These are phyloP conservation scores for Hippocampus kuda DNA, from an alignment of 2,797 vertebrate genomes.

Conservation along the genomic window DNA sequence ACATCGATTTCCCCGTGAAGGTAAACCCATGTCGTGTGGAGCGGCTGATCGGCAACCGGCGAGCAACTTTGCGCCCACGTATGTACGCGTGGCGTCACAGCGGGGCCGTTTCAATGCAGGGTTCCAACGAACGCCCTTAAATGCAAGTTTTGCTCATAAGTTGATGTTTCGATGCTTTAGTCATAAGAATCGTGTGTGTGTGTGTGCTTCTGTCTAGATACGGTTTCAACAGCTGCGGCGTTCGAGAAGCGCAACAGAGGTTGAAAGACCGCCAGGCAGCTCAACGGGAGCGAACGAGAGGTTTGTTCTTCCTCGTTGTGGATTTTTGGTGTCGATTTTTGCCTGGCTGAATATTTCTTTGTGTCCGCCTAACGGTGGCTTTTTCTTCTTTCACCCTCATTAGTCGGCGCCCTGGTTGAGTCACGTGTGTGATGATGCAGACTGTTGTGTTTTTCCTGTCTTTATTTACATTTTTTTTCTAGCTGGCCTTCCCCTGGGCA, in stretches of 20 bases:
- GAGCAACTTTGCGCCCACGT: no score
- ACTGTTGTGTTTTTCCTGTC: conserved; percentile 15
- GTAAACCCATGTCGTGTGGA: no score
- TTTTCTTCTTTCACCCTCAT: conserved; percentile 16
- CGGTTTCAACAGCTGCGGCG: conserved; percentile 92
- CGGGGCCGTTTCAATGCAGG: no score
- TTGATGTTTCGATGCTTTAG: not conserved
- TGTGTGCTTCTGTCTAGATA: conserved; percentile 63
- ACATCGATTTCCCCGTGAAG: not conserved
- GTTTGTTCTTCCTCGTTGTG: conserved; percentile 52
- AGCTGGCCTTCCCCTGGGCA: conserved; percentile 85
- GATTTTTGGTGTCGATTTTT: not conserved
- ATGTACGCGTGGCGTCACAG: no score
- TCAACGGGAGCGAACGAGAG: conserved; percentile 71
- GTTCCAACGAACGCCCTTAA: no score
- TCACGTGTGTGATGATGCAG: conserved; percentile 35
- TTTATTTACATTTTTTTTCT: conserved; percentile 30
- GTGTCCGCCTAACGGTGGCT: not conserved
- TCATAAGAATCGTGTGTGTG: no score
- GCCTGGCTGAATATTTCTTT: not conserved
- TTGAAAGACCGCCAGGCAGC: conserved; percentile 65
- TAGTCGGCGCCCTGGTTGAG: conserved; percentile 31
- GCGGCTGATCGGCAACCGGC: no score
- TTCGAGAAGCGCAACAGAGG: conserved; percentile 66
- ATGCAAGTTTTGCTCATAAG: no score